Base-by-base conservation (phyloP, 2,888 invertebrate genomes). In the Hesperia comma region DNA sequence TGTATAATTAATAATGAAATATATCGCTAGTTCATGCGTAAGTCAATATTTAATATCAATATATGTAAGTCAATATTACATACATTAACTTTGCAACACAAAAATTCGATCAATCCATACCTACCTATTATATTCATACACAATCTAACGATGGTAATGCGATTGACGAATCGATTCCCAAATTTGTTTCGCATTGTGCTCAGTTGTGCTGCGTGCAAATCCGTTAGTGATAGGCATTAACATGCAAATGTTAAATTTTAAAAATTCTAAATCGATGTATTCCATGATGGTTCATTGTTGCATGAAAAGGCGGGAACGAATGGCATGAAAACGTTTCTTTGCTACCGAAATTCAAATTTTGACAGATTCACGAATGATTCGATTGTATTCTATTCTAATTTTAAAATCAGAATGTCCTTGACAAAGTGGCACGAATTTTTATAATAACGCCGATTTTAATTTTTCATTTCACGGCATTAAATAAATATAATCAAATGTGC, bases 171-270 rank as follows among this genome's bases (percentile, higher is more conserved):
- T 82, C 83, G 79, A 86, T 87, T 88, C 83, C 75, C 74, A 73
- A 87, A 90, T 90, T 87, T 86, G 90, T 87, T 77, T 71, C 86
- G 81, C 87, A 84, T 88, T 89, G 81, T 90, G 73, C 72, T 68
- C 77, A 75, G 77, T 80, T 85, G 81, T 84, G 77, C 73, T 71
- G 75, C 75, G 79, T 78, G 81, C 83, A 85, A 89, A 91, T 90
- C 88, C 89, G 90, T 88, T 90, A 84, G 77, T 77, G 78, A 83
- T 82, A 83, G 69, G 55, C 66, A 67, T 68, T 68, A 63, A 63
- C 75, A 88, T 88, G 89, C 83, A 85, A 90, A 90, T 89, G 80
- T 72, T 70, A 71, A 74, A 76, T 74, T 78, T 75, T 69, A 74
- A 77, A 76, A 74, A 79, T 80, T 77, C 74, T 71, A 76, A 81